These are phyloP conservation scores for Mustela lutreola DNA, from an alignment of 2,113 vertebrate species.

Conservation along the genomic window DNA sequence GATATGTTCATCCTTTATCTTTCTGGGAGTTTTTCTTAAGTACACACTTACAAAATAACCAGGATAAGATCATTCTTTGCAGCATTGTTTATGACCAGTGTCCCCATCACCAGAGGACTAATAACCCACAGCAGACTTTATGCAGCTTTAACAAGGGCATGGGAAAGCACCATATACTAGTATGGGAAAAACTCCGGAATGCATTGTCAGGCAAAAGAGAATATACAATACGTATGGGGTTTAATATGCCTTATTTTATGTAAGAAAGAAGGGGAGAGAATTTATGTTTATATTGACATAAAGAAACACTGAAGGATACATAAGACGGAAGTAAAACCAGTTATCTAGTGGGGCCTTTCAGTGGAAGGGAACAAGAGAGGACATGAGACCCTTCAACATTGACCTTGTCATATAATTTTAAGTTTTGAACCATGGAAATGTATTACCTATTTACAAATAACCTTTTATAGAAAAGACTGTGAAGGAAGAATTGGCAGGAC, in stretches of 20 bases:
- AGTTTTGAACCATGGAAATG: background rate
- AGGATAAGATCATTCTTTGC: background rate
- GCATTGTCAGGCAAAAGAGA: background rate
- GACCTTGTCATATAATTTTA: background rate
- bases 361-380: background rate
- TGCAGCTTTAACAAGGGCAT: background rate
- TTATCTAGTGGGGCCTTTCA: background rate
- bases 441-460: background rate
- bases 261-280: background rate
- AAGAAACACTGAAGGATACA: background rate
- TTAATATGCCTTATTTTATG: background rate
- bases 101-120: background rate
- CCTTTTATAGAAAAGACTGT: background rate
- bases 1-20: background rate
- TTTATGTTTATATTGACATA: background rate
- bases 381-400: background rate
- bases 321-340: background rate
- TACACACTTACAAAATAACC: background rate
- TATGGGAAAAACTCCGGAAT: background rate
- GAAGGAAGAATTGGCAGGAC: background rate
- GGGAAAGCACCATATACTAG: background rate
- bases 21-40: conserved; percentile 4
- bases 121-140: background rate
- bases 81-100: background rate
- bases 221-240: background rate